Percentiles rank a stretch among this genome's conserved stretches.
phyloP scores from a whole-genome alignment of 2,888 invertebrate genomes.

The Serripes groenlandicus region DNA sequence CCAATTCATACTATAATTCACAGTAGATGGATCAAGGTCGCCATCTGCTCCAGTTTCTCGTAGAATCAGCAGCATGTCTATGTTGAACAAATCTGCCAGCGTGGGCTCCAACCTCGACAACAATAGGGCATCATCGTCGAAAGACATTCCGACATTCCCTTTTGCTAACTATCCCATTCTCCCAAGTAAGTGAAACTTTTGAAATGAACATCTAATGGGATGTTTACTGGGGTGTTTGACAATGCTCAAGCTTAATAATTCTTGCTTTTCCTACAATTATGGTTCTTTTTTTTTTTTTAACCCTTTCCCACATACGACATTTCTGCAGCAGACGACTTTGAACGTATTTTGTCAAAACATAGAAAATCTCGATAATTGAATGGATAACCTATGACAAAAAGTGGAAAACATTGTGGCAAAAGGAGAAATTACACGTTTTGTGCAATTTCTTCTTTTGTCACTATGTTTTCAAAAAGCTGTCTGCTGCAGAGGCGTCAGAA shows the following conservation, averaged over 20 bases:
- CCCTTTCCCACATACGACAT: neutral
- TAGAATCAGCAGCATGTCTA: slow-evolving; percentile 96
- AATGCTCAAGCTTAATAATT: no score
- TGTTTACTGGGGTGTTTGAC: no score
- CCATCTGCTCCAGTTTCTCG: slow-evolving; percentile 90
- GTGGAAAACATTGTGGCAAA: neutral
- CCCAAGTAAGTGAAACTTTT: slow-evolving; percentile 66
- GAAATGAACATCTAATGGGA: no score
- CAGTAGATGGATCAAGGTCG: slow-evolving; percentile 68
- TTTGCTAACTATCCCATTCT: slow-evolving; percentile 70
- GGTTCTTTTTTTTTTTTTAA: neutral
- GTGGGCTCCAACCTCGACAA: slow-evolving; percentile 80
- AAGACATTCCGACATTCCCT: slow-evolving; percentile 59
- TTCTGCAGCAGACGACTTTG: neutral
- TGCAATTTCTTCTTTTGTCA: neutral
- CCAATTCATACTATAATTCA: neutral
- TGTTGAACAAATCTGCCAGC: slow-evolving; percentile 91
- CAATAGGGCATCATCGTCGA: slow-evolving; percentile 66
- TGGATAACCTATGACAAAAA: neutral
- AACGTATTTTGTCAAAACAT: neutral
- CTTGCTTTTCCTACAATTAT: no score
- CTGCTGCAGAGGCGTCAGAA: no score
- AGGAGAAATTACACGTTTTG: neutral
- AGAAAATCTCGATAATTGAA: neutral
- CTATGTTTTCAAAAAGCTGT: no score